phyloP scores from a whole-genome alignment of 2,113 vertebrate genomes.

The Centropus bengalensis region DNA sequence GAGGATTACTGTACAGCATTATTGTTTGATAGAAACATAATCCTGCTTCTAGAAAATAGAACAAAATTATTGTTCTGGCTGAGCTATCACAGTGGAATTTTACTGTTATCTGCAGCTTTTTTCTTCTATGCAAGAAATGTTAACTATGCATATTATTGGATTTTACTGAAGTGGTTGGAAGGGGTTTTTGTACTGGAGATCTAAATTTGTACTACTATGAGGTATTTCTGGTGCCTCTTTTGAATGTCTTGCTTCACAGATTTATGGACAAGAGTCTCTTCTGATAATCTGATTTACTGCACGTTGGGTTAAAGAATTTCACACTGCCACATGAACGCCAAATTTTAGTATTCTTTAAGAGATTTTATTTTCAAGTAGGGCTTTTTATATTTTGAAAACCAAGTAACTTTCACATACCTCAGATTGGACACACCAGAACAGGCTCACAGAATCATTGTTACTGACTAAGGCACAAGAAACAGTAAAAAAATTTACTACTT shows the following conservation, averaged over 20 bases:
- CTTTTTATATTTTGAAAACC: neutral
- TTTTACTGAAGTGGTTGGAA: neutral
- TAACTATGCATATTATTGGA: neutral
- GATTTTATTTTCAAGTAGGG: conserved; percentile 21
- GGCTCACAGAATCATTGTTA: neutral
- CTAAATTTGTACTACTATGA: neutral
- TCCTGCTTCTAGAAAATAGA: neutral
- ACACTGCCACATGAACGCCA: neutral
- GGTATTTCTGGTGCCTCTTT: conserved; percentile 16
- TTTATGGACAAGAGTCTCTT: conserved; percentile 3
- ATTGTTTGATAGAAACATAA: neutral
- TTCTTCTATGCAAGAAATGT: neutral
- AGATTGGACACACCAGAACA: neutral
- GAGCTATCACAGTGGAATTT: neutral
- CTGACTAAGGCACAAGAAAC: neutral
- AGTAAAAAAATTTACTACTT: neutral
- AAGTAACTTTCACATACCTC: neutral
- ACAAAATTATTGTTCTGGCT: neutral
- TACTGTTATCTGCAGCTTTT: neutral
- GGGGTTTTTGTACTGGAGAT: neutral
- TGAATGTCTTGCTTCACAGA: neutral
- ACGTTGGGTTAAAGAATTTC: conserved; percentile 19
- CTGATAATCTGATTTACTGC: conserved; percentile 9
- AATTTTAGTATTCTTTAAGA: neutral
- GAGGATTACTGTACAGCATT: neutral